Percentiles rank a stretch among this genome's conserved stretches.
These are phyloP conservation scores for Heterodera carotae DNA, from an alignment of 1,140 invertebrate genomes.

Conservation along the genomic window DNA sequence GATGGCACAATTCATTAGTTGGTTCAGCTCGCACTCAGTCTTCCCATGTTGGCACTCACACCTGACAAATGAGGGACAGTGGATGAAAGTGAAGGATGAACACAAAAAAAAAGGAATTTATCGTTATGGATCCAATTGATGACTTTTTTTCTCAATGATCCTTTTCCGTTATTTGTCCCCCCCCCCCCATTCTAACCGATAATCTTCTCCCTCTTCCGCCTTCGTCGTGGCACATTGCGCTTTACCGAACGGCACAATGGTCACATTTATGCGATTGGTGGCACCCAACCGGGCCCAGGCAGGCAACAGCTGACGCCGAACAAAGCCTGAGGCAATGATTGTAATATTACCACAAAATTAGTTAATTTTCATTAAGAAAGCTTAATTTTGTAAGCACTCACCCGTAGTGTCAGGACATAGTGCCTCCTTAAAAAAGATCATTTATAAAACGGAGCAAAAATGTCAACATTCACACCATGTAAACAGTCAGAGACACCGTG, in stretches of 20 bases:
- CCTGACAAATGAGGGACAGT: slow-evolving; percentile 37
- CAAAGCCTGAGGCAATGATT: slow-evolving; percentile 41
- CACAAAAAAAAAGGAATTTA: slow-evolving; percentile 12
- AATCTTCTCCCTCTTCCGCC: slow-evolving; percentile 48
- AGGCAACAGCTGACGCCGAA: slow-evolving; percentile 56
- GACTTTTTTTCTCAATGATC: background rate
- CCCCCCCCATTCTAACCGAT: slow-evolving; percentile 50
- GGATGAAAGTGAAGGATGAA: background rate
- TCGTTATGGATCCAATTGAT: background rate
- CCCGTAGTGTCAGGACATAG: slow-evolving; percentile 63
- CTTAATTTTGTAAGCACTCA: background rate
- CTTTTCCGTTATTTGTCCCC: background rate
- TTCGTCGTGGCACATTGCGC: slow-evolving; percentile 50
- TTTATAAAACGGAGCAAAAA: background rate
- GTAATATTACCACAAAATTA: background rate
- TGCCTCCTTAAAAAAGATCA: slow-evolving; percentile 44
- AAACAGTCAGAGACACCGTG: slow-evolving; percentile 28
- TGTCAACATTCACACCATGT: background rate
- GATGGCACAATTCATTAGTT: slow-evolving; percentile 65
- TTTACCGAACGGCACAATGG: slow-evolving; percentile 63
- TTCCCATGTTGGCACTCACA: slow-evolving; percentile 61
- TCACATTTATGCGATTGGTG: slow-evolving; percentile 52
- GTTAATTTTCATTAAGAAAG: too few relatives aligned
- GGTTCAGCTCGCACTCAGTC: slow-evolving; percentile 61
- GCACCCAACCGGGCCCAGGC: slow-evolving; percentile 52